Percentiles rank a stretch among this genome's conserved stretches.
phyloP scores from a whole-genome alignment of 23 tunicate species.

The Ciona savignyi region DNA sequence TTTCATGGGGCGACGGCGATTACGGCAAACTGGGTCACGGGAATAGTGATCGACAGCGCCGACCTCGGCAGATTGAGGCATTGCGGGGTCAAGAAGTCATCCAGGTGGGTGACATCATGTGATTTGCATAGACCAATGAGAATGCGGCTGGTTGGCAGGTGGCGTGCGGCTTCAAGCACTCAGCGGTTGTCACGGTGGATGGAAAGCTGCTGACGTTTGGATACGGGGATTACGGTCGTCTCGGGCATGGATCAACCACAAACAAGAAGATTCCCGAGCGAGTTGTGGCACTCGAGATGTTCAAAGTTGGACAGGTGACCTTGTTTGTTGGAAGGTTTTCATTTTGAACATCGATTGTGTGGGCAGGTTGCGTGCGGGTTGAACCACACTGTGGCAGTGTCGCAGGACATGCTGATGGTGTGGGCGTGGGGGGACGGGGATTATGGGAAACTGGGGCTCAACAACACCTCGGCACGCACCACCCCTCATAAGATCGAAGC shows the following conservation, averaged over 20 bases:
- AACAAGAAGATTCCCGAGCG: conserved; percentile 84
- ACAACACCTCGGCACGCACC: conserved; percentile 46
- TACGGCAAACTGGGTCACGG: conserved; percentile 99
- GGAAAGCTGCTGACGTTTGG: conserved; percentile 94
- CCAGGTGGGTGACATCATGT: conserved; percentile 37
- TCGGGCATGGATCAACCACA: conserved; percentile 90
- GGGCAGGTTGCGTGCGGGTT: conserved; percentile 80
- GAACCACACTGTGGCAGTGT: conserved; percentile 84
- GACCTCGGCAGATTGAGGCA: conserved; percentile 94
- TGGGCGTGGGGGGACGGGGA: conserved; percentile 99
- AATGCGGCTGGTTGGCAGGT: too few species aligned
- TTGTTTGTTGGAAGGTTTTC: not conserved
- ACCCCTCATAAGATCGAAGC: conserved; percentile 77
- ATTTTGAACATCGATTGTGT: not conserved
- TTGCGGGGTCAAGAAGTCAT: conserved; percentile 80
- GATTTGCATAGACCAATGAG: too few species aligned
- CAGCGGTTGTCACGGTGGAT: conserved; percentile 91
- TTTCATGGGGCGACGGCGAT: conserved; percentile 99
- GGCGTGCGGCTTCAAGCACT: conserved; percentile 92
- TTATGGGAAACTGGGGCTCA: conserved; percentile 93
- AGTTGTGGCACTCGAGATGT: conserved; percentile 56
- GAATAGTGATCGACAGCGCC: conserved; percentile 93
- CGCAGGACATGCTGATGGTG: conserved; percentile 76
- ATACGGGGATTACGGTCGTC: conserved; percentile 93
- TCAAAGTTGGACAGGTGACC: conserved; percentile 57